Base-by-base conservation (phyloP, 2,797 vertebrate species). In the Prunella strophiata region DNA sequence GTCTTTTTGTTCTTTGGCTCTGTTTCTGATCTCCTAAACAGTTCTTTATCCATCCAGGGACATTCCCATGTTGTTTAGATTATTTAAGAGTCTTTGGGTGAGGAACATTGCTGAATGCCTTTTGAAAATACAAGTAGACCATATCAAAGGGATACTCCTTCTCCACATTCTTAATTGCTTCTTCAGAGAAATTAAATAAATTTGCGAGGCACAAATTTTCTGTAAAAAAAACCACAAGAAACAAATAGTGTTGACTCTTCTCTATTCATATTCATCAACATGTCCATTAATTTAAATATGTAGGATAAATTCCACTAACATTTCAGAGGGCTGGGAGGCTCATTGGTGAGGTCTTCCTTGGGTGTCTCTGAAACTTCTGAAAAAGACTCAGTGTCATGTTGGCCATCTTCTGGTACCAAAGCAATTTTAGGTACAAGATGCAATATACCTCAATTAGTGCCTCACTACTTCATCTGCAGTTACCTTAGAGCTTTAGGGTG, bases 1-100 rank as follows among this genome's bases (percentile, higher is more conserved):
- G 42, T 21, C 4, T 77, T 82, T 96, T 96, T 89, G 23, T 80
- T 95, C 63, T 79, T 82, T 82, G 48, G 18, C 36, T 84, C 74
- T 89, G 54, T 79, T 93, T 93, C 54, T 63, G 38, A 66, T 71
- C 68, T 88, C 51, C 70, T 65, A 21, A 77, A 47, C 42, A 57
- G 27, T 80, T 94, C 38, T 83, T 73, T 67, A 74, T 71, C 52
- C 61, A 57, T 74, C 57, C 58, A 61, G 88, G 40, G 75, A 58
- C 13, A 14, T 85, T 88, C 11, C 34, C 54, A 65, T 54, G 34
- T 54, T 88, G 8, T 76, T 93, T 59, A 79, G 34, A 73, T 77
- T 93, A 82, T 83, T 88, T 93, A 85, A 63, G 51, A 40, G 12
- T 63, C 59, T 79, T 92, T 85, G 62, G n/a, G 29, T 89, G 52